Conservation (phyloP, 2,888 invertebrate genomes). For the Trachelus troglodyta region DNA sequence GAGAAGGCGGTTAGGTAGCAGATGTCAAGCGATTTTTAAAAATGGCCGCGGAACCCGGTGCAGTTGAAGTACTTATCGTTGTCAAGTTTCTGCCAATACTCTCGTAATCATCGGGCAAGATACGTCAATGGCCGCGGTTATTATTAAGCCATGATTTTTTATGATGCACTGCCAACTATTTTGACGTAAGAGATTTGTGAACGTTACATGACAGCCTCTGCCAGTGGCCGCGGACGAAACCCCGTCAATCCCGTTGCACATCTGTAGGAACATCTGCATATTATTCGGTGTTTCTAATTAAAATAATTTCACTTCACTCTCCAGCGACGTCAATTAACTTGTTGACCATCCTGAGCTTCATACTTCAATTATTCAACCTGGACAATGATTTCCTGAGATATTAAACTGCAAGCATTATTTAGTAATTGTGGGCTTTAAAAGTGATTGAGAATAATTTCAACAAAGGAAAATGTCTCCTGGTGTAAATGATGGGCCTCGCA, state of each 20-base stretch:
- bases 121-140: conserved; percentile 50
- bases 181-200: conserved; percentile 47
- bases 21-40: conserved; percentile 1
- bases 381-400: not conserved
- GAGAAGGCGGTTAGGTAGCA: not conserved
- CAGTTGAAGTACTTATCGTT: not conserved
- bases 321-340: not conserved
- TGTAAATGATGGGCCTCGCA: conserved; percentile 52
- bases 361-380: not conserved
- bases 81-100: conserved; percentile 2
- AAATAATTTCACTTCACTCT: not conserved
- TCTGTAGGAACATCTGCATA: not conserved
- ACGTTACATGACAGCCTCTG: conserved; percentile 11
- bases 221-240: not conserved
- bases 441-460: not conserved
- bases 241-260: not conserved
- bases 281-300: not conserved
- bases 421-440: not conserved
- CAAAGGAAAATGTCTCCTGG: conserved; percentile 51
- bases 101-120: conserved; percentile 10
- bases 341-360: not conserved
- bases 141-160: conserved; percentile 44
- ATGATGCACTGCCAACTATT: conserved; percentile 46
- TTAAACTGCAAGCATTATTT: not conserved
- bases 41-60: conserved; percentile 4